Evolutionary conservation across 2,888 invertebrate species (phyloP).

Genomic region (Eristalis intricaria): DNA sequence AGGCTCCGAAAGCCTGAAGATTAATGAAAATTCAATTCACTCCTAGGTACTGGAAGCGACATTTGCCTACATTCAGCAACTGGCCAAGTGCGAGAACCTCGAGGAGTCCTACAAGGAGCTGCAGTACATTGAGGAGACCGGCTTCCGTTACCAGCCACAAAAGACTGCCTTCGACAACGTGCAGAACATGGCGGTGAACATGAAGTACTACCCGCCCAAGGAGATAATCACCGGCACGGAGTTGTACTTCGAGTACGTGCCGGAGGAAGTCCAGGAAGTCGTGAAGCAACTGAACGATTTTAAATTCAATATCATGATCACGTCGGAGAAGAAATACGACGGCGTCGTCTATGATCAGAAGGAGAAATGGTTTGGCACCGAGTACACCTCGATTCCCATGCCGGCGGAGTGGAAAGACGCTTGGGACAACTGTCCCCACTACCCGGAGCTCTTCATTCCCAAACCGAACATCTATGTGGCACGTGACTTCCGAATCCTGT

Average conservation of each 20-base stretch:
- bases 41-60: constrained; percentile 88
- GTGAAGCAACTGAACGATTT: constrained; percentile 77
- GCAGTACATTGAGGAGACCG: constrained; percentile 88
- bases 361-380: constrained; percentile 93
- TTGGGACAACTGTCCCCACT: constrained; percentile 84
- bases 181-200: constrained; percentile 88
- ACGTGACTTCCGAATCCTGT: constrained; percentile 84
- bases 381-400: constrained; percentile 86
- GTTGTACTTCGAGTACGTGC: constrained; percentile 89
- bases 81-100: constrained; percentile 81
- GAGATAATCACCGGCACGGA: constrained; percentile 90
- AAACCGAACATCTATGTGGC: constrained; percentile 88
- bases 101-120: constrained; percentile 82
- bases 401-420: constrained; percentile 84
- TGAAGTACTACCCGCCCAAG: constrained; percentile 90
- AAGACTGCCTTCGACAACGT: constrained; percentile 89
- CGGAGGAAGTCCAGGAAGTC: constrained; percentile 81
- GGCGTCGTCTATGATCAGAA: constrained; percentile 83
- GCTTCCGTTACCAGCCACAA: constrained; percentile 88
- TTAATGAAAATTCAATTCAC: background rate
- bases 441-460: constrained; percentile 86
- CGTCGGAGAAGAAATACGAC: constrained; percentile 77
- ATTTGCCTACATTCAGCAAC: constrained; percentile 90
- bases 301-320: constrained; percentile 80
- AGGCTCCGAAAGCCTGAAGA: background rate